phyloP scores from a whole-genome alignment of 2,888 invertebrate genomes.

The Megastigmus dorsalis region DNA sequence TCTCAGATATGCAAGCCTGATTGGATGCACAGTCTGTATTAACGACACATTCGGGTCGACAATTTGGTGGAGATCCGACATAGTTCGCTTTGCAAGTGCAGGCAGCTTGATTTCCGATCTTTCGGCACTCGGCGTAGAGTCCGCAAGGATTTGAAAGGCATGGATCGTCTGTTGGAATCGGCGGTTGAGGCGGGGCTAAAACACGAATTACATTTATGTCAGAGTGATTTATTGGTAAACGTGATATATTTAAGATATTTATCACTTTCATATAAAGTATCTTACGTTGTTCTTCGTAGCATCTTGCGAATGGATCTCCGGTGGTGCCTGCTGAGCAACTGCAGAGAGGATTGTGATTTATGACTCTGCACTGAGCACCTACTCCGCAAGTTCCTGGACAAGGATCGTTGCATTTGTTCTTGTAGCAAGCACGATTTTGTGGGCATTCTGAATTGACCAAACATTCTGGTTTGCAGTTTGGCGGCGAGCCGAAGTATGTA shows the following conservation, averaged over 20 bases:
- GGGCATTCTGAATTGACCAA: conserved; percentile 88
- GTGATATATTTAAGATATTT: too few species aligned
- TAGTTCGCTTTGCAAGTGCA: conserved; percentile 81
- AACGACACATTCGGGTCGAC: conserved; percentile 80
- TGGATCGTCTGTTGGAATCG: conserved; percentile 76
- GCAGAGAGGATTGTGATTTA: conserved; percentile 89
- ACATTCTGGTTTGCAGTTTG: conserved; percentile 89
- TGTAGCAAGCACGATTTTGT: conserved; percentile 86
- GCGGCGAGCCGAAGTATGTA: conserved; percentile 84
- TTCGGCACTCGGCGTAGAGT: conserved; percentile 81
- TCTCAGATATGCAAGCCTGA: conserved; percentile 82
- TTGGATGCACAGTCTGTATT: conserved; percentile 81
- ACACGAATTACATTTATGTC: background rate
- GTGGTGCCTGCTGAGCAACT: conserved; percentile 84
- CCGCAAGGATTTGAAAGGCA: conserved; percentile 86
- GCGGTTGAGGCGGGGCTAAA: conserved; percentile 57
- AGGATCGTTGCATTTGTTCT: conserved; percentile 88
- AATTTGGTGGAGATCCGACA: conserved; percentile 82
- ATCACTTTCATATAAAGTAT: too few species aligned
- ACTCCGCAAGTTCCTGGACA: conserved; percentile 88
- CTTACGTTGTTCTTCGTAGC: conserved; percentile 76
- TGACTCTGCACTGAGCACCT: conserved; percentile 85
- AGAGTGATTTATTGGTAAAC: background rate
- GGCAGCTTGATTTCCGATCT: conserved; percentile 78
- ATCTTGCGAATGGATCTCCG: conserved; percentile 88